These are phyloP conservation scores for Bos indicus DNA, from an alignment of 2,113 vertebrate species.

Conservation along the genomic window DNA sequence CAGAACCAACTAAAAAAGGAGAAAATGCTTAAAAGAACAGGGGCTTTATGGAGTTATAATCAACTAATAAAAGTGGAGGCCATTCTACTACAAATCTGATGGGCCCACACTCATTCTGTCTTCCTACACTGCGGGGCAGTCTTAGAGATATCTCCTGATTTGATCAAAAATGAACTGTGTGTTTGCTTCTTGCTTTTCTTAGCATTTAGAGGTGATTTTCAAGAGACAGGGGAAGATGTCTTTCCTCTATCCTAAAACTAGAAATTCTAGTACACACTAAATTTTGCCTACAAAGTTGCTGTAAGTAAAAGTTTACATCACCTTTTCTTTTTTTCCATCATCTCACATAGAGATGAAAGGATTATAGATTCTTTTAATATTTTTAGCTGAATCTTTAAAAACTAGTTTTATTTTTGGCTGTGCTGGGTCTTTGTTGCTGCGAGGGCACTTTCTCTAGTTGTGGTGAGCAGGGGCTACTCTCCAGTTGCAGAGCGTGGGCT, in stretches of 20 bases:
- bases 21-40: neutral
- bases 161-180: neutral
- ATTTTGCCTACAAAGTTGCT: neutral
- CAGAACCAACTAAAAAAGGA: conserved; percentile 86
- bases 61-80: conserved; percentile 57
- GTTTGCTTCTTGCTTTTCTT: neutral
- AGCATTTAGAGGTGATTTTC: neutral
- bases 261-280: neutral
- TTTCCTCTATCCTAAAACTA: neutral
- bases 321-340: neutral
- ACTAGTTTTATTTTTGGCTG: neutral
- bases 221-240: neutral
- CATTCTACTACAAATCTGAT: conserved; percentile 80
- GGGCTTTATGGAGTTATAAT: neutral
- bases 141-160: neutral
- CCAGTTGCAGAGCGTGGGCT: neutral
- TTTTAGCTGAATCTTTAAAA: neutral
- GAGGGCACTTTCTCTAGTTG: neutral
- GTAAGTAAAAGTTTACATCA: neutral
- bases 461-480: neutral
- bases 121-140: neutral
- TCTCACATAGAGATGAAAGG: neutral
- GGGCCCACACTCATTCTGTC: conserved; percentile 34
- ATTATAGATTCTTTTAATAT: neutral
- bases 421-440: neutral